Evolutionary conservation across 2,113 vertebrate genomes (phyloP).

Genomic region (Bettongia penicillata): DNA sequence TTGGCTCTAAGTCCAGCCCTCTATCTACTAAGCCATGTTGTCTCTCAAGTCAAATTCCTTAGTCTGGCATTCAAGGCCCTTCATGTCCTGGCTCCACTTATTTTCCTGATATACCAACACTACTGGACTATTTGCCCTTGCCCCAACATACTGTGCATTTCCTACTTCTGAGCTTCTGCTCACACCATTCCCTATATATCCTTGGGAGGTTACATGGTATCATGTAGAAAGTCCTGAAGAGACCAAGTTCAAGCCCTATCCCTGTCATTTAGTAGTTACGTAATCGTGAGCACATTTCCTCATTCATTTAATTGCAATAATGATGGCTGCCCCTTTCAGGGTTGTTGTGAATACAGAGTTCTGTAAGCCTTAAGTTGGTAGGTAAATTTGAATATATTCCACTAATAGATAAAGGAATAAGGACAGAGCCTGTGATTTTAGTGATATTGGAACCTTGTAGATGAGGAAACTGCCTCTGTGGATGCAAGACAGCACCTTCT

Average conservation of each 20-base stretch:
- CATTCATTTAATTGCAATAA: background rate
- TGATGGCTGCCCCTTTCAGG: background rate
- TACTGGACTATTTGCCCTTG: background rate
- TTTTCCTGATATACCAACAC: too few species aligned
- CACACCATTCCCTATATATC: background rate
- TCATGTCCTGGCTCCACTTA: too few species aligned
- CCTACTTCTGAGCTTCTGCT: background rate
- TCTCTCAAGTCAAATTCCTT: too few species aligned
- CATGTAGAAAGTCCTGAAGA: background rate
- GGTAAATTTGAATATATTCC: background rate
- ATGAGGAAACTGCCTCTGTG: background rate
- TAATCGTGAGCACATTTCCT: background rate
- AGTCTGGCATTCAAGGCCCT: too few species aligned
- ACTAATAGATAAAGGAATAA: background rate
- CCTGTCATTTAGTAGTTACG: background rate
- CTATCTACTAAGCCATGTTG: background rate
- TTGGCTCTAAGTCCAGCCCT: background rate
- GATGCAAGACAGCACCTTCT: background rate
- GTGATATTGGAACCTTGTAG: background rate
- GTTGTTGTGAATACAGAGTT: background rate
- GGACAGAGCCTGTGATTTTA: background rate
- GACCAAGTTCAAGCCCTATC: background rate
- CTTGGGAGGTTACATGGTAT: background rate
- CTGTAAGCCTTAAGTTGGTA: background rate
- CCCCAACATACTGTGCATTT: background rate